Evolutionary conservation across 2,113 vertebrate species (phyloP).

Genomic region (Campylorhamphus procurvoides): DNA sequence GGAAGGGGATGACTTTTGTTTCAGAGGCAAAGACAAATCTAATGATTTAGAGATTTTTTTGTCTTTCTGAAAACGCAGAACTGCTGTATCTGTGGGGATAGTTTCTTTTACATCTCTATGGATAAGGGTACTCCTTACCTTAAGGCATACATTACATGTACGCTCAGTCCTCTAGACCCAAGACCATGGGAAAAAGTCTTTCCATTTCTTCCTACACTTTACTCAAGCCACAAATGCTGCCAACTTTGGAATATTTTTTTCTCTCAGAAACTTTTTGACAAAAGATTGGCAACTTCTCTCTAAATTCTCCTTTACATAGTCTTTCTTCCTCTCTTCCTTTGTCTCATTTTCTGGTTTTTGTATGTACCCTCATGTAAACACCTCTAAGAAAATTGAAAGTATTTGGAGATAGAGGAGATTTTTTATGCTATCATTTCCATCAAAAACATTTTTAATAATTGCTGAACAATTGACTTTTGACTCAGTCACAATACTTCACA

Average conservation of each 20-base stretch:
- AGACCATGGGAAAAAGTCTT: background rate
- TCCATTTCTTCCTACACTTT: background rate
- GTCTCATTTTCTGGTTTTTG: background rate
- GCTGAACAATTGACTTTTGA: background rate
- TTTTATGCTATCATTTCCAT: background rate
- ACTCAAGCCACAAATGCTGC: rapidly evolving
- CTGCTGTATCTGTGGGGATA: background rate
- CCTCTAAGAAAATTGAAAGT: background rate
- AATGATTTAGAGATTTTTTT: background rate
- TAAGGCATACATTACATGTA: rapidly evolving
- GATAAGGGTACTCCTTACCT: background rate
- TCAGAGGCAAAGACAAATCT: background rate
- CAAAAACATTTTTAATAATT: background rate
- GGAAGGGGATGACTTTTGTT: background rate
- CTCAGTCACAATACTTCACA: background rate
- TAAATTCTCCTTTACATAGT: background rate
- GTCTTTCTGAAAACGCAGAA: background rate
- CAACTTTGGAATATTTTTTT: background rate
- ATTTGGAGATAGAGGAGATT: background rate
- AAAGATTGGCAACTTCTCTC: background rate
- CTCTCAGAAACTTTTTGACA: background rate
- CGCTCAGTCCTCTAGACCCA: background rate
- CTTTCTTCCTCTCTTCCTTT: background rate
- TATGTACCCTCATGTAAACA: rapidly evolving
- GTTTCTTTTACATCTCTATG: background rate